These are phyloP conservation scores for Pseudomugil gertrudae DNA, from an alignment of 2,797 vertebrate species.

Conservation along the genomic window DNA sequence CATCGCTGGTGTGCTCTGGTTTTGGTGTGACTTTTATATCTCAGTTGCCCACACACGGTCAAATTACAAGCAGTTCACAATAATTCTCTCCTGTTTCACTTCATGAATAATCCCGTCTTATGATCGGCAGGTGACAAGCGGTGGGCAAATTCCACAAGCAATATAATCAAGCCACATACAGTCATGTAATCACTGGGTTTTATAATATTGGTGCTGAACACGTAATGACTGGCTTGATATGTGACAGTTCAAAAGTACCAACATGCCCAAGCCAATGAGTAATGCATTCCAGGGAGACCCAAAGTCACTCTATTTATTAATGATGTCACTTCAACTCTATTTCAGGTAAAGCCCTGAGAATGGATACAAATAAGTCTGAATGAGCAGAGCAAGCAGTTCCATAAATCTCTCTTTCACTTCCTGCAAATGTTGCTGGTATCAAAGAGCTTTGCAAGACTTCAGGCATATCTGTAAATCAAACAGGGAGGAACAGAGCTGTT, in stretches of 20 bases:
- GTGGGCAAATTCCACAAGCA: conserved; percentile 67
- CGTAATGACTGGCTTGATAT: conserved; percentile 52
- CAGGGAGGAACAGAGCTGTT: conserved; percentile 64
- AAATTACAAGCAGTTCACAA: too few relatives aligned
- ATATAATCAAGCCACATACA: conserved; percentile 64
- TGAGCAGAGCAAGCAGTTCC: conserved; percentile 40
- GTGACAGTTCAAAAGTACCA: conserved; percentile 65
- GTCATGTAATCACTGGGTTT: conserved; percentile 60
- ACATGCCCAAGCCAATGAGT: conserved; percentile 13
- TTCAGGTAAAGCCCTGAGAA: conserved; percentile 64
- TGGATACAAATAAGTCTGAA: conserved; percentile 33
- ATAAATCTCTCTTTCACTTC: conserved; percentile 65
- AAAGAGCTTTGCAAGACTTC: conserved; percentile 58
- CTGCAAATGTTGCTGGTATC: conserved; percentile 65
- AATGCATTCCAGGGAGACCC: conserved; percentile 51
- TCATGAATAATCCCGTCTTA: conserved; percentile 68
- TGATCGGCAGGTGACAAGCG: conserved; percentile 60
- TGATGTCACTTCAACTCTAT: conserved; percentile 59
- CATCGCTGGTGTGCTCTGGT: conserved; percentile 44
- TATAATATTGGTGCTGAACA: conserved; percentile 53
- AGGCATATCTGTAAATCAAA: conserved; percentile 70
- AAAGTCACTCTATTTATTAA: conserved; percentile 61
- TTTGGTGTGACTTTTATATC: conserved; percentile 48
- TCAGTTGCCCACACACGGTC: conserved; percentile 61
- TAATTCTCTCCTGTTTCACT: conserved; percentile 62